Base-by-base conservation (phyloP, 2,797 vertebrate species). In the Microchirus variegatus region DNA sequence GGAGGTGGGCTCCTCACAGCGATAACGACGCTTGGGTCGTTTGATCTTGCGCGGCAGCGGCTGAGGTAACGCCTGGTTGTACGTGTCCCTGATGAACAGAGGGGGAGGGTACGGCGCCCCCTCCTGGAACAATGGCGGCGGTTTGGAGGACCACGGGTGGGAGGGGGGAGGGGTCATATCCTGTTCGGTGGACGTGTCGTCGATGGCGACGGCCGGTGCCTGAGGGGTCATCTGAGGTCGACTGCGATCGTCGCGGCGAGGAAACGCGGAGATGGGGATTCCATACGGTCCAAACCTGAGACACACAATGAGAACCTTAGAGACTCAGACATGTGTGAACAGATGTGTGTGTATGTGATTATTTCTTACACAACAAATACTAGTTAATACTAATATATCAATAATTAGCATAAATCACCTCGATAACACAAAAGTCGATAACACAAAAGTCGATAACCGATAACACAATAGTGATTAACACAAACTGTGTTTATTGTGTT, bases 31-130 rank as follows among this genome's bases (percentile, higher is more conserved):
- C 81, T 97, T 98, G 36, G 96, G 96, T 78, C 97, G 92, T 75
- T 96, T 98, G 85, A 99, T 99, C 87, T 96, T 97, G 52, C 97
- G 95, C n/a, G 97, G 96, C 0, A 93, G 96, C 10, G 97, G 97
- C 90, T 99, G 97, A 96, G 97, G 97, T 96, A 99, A 95, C 73
- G 96, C 94, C 85, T 98, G 97, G 95, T 97, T 97, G 87, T 99
- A 99, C 0, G 96, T 97, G 95, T 99, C 97, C 95, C 97, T 96
- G 95, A 99, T 97, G 92, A 99, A 97, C 89, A 99, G 93, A 54
- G 97, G 97, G 44, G 97, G 97, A 54, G 97, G 97, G 68, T 99
- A 99, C 0, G 96, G 95, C 0, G 96, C 97, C 79, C 97, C 97
- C 79, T 98, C 96, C 19, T 98, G 96, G 86, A 99, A 99, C 83